Percentiles rank a stretch among this genome's conserved stretches.
phyloP scores from a whole-genome alignment of 2,797 vertebrate genomes.

The Alca torda region DNA sequence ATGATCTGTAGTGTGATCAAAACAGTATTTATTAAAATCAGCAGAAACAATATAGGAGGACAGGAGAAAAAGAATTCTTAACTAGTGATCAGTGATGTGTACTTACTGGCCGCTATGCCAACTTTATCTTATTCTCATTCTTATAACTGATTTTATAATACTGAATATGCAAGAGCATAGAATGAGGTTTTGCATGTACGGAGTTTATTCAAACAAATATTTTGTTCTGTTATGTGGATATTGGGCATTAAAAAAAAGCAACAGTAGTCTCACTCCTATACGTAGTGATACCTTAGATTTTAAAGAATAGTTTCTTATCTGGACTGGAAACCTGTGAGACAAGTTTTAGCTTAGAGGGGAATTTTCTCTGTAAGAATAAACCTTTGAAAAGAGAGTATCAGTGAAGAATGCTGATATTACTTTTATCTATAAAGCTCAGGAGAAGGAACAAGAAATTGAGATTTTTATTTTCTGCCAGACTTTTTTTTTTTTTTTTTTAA shows the following conservation, averaged over 20 bases:
- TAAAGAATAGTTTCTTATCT: constrained; percentile 13
- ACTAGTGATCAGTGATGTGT: neutral
- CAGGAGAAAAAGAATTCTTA: neutral
- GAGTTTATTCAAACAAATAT: neutral
- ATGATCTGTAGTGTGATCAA: neutral
- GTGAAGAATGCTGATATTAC: neutral
- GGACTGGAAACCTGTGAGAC: neutral
- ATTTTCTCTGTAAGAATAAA: neutral
- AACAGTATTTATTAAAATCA: neutral
- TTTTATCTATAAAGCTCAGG: neutral
- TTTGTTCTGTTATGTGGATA: neutral
- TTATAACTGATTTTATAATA: neutral
- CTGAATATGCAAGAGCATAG: neutral
- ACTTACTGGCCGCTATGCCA: neutral
- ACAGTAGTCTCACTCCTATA: neutral
- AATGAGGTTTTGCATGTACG: neutral
- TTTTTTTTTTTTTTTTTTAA: neutral
- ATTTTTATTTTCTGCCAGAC: neutral
- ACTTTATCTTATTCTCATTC: neutral
- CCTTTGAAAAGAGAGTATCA: neutral
- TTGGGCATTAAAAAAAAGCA: neutral
- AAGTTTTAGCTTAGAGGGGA: neutral
- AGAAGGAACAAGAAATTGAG: neutral
- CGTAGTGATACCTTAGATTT: neutral
- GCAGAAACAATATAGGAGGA: neutral